phyloP scores from a whole-genome alignment of 1,140 invertebrate genomes.

The Caenorhabditis briggsae region DNA sequence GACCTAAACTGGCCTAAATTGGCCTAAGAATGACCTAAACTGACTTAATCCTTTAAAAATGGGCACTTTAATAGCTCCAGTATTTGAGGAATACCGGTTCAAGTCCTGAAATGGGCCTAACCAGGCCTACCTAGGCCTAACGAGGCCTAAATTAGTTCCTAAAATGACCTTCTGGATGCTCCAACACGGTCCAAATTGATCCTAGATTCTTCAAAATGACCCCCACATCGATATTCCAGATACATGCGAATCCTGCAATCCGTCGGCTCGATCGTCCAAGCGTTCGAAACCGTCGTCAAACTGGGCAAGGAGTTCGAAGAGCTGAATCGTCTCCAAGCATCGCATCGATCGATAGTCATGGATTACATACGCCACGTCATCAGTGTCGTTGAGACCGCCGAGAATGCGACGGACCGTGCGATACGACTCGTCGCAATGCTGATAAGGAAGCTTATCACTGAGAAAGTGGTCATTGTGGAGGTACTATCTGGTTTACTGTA shows the following conservation, averaged over 20 bases:
- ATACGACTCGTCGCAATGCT: conserved; percentile 18
- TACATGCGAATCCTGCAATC: not conserved
- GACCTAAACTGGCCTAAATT: too few relatives aligned
- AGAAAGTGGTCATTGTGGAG: not conserved
- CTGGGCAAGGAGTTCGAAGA: not conserved
- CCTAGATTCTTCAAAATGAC: too few relatives aligned
- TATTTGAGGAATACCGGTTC: too few relatives aligned
- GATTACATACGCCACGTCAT: not conserved
- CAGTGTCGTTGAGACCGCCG: not conserved
- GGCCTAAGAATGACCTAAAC: too few relatives aligned
- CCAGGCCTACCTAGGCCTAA: too few relatives aligned
- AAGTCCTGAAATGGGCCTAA: too few relatives aligned
- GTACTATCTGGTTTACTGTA: not conserved
- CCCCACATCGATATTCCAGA: not conserved
- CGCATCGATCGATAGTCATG: not conserved
- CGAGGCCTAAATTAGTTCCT: too few relatives aligned
- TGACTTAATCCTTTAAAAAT: too few relatives aligned
- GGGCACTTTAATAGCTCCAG: too few relatives aligned
- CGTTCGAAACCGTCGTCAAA: not conserved
- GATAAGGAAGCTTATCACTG: not conserved
- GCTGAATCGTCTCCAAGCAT: not conserved
- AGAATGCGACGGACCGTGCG: not conserved
- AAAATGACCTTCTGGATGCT: too few relatives aligned
- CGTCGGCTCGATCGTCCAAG: not conserved
- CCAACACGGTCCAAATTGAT: too few relatives aligned